Evolutionary conservation across 2,113 vertebrate genomes (phyloP).

Genomic region (Nyctereutes procyonoides): DNA sequence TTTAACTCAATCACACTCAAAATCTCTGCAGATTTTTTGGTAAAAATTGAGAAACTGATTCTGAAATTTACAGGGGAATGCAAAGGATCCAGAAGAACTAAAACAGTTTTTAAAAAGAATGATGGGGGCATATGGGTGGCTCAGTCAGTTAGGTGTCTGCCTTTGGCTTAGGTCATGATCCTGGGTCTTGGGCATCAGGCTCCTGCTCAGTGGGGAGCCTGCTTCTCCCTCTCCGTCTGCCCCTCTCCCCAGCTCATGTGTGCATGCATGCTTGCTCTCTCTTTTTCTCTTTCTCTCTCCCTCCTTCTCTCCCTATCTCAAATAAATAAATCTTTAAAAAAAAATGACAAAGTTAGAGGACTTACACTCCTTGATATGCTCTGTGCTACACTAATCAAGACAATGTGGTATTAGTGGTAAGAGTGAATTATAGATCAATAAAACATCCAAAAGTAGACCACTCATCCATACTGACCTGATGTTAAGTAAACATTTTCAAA

Average conservation of each 20-base stretch:
- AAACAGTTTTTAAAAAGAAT: conserved; percentile 35
- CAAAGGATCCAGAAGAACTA: conserved; percentile 2
- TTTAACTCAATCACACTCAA: neutral
- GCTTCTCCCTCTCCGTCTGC: neutral
- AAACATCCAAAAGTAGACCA: neutral
- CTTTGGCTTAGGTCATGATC: neutral
- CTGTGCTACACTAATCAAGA: neutral
- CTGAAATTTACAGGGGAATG: neutral
- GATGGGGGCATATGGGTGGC: neutral
- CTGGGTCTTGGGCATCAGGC: accelerated
- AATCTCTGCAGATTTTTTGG: neutral
- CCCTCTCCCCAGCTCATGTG: no score
- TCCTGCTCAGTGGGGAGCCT: neutral
- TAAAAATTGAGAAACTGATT: conserved; percentile 50
- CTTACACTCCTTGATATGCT: neutral
- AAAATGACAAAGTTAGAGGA: neutral
- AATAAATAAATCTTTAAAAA: neutral
- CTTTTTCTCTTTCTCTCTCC: neutral
- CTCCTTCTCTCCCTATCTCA: neutral
- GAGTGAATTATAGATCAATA: neutral
- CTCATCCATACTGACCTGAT: neutral
- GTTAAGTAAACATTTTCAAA: conserved; percentile 7
- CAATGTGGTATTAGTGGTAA: neutral
- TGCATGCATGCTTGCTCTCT: no score
- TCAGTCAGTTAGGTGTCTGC: neutral